Conservation (phyloP, 2,113 vertebrate genomes). For the Anolis sagrei region DNA sequence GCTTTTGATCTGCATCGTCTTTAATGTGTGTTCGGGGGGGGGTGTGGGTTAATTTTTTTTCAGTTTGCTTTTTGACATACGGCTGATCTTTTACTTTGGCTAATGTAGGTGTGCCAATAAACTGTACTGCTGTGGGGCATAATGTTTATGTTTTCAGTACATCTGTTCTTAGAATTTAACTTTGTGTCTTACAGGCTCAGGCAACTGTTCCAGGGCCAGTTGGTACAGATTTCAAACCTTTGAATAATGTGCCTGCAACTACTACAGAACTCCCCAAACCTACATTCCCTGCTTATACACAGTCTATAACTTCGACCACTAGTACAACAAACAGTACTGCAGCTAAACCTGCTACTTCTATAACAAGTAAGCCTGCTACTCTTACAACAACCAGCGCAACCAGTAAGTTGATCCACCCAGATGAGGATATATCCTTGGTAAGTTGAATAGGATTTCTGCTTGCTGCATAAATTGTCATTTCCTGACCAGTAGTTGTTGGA, state of each 20-base stretch:
- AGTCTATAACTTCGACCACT: conserved; percentile 90
- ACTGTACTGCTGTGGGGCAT: conserved; percentile 12
- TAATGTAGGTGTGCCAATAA: conserved; percentile 52
- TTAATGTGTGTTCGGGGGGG: conserved; percentile 33
- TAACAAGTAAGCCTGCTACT: conserved; percentile 97
- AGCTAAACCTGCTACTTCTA: conserved; percentile 92
- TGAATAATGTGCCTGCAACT: conserved; percentile 83
- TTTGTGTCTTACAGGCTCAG: conserved; percentile 85
- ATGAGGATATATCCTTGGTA: conserved; percentile 99
- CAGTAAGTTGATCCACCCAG: conserved; percentile 99
- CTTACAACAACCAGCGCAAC: conserved; percentile 99
- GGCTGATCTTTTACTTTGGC: conserved; percentile 64
- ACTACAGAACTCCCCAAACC: conserved; percentile 93
- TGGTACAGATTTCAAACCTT: conserved; percentile 90
- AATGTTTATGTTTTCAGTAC: background rate
- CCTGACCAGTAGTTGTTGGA: background rate
- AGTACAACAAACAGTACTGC: conserved; percentile 94
- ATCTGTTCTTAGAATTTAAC: conserved; percentile 42
- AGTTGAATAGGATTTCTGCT: conserved; percentile 74
- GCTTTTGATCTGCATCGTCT: conserved; percentile 61
- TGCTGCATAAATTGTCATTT: background rate
- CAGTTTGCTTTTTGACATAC: conserved; percentile 63
- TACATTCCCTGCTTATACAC: conserved; percentile 98
- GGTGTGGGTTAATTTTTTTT: conserved; percentile 45
- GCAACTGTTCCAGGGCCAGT: conserved; percentile 87